Base-by-base conservation (phyloP, 2,888 invertebrate genomes). In the Caenorhabditis virilis region DNA sequence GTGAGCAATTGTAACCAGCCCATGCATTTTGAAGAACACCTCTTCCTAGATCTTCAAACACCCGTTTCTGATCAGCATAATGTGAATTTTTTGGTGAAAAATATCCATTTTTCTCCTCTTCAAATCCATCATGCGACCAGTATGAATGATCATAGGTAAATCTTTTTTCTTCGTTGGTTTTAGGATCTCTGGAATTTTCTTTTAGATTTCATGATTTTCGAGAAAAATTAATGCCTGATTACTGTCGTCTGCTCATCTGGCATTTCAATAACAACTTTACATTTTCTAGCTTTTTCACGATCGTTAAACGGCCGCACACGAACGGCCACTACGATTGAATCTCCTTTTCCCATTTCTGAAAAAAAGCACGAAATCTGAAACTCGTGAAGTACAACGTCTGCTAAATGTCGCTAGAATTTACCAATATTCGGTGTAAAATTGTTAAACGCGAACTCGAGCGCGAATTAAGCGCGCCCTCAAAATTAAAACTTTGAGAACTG, bases 41-140 rank as follows among this genome's bases (percentile, higher is more conserved):
- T 23, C 82, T 74, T 0, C 88, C 88, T 25, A 88, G 78, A 67
- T 87, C 87, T 45, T 85, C 76, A 77, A 86, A 88, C 1, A 88
- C 87, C 47, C 75, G 78, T 80, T 85, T 85, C 85, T 88, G 87
- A 76, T 87, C 87, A 35, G 84, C 85, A 74, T 86, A 87, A 64
- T 84, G 84, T n/a, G 59, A 56, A 16, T 85, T 85, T 0, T 84
- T 57, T 0, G 85, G 78, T 33, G 68, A 60, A n/a, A 82, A 83
- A 71, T 85, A 86, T 1, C 87, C 88, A 70, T 84, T 83, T 3
- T 83, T 80, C 36, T 74, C 60, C 54, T 85, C 85, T 39, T 84
- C 85, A 74, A 78, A 86, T 1, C 88, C 88, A 74, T 87, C 87
- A 78, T 86, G 86, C 25, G 87, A 87, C 88, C 88, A 88, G 76